These are phyloP conservation scores for Baryphthengus martii DNA, from an alignment of 2,113 vertebrate species.

Conservation along the genomic window DNA sequence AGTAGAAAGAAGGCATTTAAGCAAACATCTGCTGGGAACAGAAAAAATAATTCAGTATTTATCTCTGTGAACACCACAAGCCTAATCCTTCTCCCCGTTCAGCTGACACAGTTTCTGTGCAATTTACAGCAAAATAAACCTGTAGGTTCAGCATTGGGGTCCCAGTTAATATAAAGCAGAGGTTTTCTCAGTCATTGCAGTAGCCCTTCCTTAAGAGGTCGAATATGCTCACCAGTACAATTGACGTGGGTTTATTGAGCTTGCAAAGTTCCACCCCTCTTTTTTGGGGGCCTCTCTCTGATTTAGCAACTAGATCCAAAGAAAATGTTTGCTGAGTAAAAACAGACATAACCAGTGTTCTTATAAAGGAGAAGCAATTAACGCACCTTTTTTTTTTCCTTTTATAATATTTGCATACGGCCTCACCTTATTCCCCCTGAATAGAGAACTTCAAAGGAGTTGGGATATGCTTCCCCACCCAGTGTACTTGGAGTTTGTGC, in stretches of 20 bases:
- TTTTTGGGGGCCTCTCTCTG: background rate
- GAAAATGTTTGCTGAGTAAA: constrained; percentile 38
- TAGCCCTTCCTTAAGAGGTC: background rate
- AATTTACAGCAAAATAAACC: background rate
- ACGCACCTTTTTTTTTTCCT: background rate
- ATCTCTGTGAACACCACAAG: background rate
- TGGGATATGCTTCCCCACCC: background rate
- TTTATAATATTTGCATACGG: background rate
- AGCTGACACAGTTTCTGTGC: background rate
- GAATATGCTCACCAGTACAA: background rate
- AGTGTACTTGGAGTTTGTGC: background rate
- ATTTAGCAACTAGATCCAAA: background rate
- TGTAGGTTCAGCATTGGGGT: background rate
- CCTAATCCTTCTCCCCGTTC: background rate
- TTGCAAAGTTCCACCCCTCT: background rate
- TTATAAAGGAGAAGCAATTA: background rate
- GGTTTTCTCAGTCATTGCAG: background rate
- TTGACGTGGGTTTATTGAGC: background rate
- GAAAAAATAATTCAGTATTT: background rate
- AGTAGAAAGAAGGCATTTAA: background rate
- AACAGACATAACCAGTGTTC: background rate
- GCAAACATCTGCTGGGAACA: background rate
- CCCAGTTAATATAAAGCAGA: background rate
- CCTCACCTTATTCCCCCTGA: background rate
- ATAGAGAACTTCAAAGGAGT: background rate